Evolutionary conservation across 2,113 vertebrate species (phyloP).

Genomic region (Clarias gariepinus): DNA sequence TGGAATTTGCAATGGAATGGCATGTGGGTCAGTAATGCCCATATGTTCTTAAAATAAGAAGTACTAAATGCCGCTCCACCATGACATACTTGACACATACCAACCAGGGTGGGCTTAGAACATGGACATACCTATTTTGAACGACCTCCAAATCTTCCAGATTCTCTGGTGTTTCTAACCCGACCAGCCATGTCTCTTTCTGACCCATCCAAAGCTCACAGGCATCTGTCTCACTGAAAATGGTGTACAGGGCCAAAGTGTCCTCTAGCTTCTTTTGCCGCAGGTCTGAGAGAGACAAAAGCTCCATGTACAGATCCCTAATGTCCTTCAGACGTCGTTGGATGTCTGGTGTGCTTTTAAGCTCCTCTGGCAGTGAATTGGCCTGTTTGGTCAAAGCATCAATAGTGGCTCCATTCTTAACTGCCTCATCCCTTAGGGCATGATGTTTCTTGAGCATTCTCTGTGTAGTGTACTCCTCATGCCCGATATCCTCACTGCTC

Average conservation of each 20-base stretch:
- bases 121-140: conserved; percentile 83
- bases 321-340: conserved; percentile 79
- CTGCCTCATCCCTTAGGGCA: conserved; percentile 80
- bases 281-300: conserved; percentile 78
- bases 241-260: conserved; percentile 85
- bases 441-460: conserved; percentile 82
- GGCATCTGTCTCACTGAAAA: conserved; percentile 92
- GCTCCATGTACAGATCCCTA: conserved; percentile 80
- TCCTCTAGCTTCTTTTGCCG: conserved; percentile 85
- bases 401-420: conserved; percentile 75
- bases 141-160: conserved; percentile 94
- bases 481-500: conserved; percentile 80
- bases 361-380: conserved; percentile 81
- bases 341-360: conserved; percentile 83
- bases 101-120: neutral
- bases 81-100: conserved; percentile 24
- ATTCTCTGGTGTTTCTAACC: conserved; percentile 83
- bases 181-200: conserved; percentile 92
- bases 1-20: neutral
- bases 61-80: neutral
- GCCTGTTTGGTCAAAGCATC: conserved; percentile 80
- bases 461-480: conserved; percentile 87
- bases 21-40: conserved; percentile 7
- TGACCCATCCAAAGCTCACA: conserved; percentile 95
- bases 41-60: conserved; percentile 9